Percentiles rank a stretch among this genome's conserved stretches.
Conservation (phyloP, 2,888 invertebrate genomes). For the Linhomoeus sp. region DNA sequence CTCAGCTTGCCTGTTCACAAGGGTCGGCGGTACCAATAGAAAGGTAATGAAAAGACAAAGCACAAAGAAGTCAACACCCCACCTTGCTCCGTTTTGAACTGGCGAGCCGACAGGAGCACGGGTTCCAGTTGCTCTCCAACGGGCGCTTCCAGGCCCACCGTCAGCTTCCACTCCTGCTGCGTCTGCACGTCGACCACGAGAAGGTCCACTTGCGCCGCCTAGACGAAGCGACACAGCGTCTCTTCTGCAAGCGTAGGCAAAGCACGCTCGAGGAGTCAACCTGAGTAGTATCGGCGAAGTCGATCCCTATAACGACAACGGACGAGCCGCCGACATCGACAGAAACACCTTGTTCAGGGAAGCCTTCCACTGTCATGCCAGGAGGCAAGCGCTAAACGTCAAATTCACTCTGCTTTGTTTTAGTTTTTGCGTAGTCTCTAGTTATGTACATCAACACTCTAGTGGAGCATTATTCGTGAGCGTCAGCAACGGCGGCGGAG, state of each 20-base stretch:
- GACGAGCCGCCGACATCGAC: slow-evolving; percentile 12
- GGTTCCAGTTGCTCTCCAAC: slow-evolving; percentile 9
- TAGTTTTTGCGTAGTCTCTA: too few species aligned
- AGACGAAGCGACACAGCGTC: too few species aligned
- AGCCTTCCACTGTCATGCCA: slow-evolving; percentile 54
- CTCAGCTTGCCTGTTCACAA: slow-evolving; percentile 4
- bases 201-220: too few species aligned
- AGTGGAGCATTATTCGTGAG: too few species aligned
- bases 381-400: too few species aligned
- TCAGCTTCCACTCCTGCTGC: not conserved
- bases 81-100: slow-evolving; percentile 9
- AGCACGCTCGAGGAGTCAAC: slow-evolving; percentile 29
- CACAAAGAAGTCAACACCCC: not conserved
- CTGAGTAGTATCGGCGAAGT: slow-evolving; percentile 33
- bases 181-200: too few species aligned
- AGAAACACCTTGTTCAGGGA: slow-evolving; percentile 34
- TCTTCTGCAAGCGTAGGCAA: too few species aligned
- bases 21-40: not conserved
- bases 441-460: too few species aligned
- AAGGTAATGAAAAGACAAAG: not conserved
- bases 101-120: slow-evolving; percentile 1
- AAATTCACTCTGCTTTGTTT: too few species aligned
- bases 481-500: too few species aligned
- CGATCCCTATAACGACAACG: slow-evolving; percentile 27
- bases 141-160: slow-evolving; percentile 3